Conservation (phyloP, 2,888 invertebrate genomes). For the Miltochrista miniata region DNA sequence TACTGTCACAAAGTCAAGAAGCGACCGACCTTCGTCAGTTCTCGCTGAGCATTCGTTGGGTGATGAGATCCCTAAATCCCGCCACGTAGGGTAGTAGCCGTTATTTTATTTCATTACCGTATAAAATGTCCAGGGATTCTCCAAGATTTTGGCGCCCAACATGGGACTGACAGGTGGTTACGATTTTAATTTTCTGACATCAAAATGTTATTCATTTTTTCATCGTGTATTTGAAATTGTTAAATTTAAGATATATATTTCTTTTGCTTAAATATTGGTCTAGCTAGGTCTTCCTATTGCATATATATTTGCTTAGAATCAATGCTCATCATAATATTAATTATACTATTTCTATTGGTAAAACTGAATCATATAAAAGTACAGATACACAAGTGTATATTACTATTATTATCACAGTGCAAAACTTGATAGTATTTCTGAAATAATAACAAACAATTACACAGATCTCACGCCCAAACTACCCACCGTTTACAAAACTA, state of each 20-base stretch:
- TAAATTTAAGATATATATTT: too few species aligned
- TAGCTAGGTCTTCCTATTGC: too few species aligned
- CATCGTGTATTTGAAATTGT: too few species aligned
- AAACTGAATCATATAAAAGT: background rate
- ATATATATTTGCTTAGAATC: too few species aligned
- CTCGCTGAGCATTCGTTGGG: conserved; percentile 46
- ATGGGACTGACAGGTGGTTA: conserved; percentile 39
- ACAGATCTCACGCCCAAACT: background rate
- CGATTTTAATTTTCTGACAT: conserved; percentile 34
- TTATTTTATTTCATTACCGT: conserved; percentile 61
- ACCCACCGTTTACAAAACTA: background rate
- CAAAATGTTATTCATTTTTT: too few species aligned
- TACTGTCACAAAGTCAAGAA: conserved; percentile 49
- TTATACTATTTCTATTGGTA: background rate
- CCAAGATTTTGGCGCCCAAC: conserved; percentile 44
- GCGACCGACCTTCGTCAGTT: conserved; percentile 55
- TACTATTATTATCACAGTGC: background rate
- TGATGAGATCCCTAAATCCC: conserved; percentile 47
- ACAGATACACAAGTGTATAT: background rate
- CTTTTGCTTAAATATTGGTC: too few species aligned
- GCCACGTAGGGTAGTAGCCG: conserved; percentile 43
- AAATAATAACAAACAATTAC: background rate
- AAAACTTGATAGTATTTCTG: background rate
- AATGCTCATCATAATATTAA: background rate
- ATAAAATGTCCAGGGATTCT: conserved; percentile 38